phyloP scores from a whole-genome alignment of 1,140 invertebrate species.

The Achroia grisella region DNA sequence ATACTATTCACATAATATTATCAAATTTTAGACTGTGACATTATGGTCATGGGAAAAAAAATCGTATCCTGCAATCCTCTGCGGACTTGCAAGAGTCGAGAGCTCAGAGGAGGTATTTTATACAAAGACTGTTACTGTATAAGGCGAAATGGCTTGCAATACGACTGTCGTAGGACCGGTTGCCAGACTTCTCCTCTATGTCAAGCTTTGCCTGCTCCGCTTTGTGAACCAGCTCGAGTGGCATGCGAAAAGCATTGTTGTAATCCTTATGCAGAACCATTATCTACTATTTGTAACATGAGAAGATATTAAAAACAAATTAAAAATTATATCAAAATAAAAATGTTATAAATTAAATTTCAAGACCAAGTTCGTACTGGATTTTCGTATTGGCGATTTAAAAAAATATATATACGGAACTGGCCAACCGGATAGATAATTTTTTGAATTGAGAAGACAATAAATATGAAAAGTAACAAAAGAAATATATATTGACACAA shows the following conservation, averaged over 20 bases:
- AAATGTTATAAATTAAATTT: not conserved
- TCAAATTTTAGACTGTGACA: no score
- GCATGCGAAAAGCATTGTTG: conserved; percentile 40
- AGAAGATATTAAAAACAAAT: not conserved
- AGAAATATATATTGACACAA: conserved; percentile 28
- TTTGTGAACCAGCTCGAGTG: conserved; percentile 75
- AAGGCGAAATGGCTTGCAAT: conserved; percentile 82
- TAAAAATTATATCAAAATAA: no score
- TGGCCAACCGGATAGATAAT: no score
- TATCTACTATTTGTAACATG: conserved; percentile 41
- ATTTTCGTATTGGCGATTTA: not conserved
- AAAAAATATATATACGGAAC: no score
- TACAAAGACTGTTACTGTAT: conserved; percentile 81
- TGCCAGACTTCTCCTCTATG: conserved; percentile 79
- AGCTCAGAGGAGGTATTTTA: conserved; percentile 77
- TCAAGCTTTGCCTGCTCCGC: conserved; percentile 77
- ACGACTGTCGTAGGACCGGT: conserved; percentile 79
- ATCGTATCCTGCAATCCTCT: conserved; percentile 16
- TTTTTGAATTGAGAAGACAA: conserved; percentile 11
- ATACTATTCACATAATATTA: no score
- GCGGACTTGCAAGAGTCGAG: conserved; percentile 73
- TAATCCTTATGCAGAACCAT: conserved; percentile 47
- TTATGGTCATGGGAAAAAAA: no score
- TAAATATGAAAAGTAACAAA: conserved; percentile 19
- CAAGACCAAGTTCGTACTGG: not conserved